Conservation (phyloP, 2,113 vertebrate species). For the Copsychus sechellarum region DNA sequence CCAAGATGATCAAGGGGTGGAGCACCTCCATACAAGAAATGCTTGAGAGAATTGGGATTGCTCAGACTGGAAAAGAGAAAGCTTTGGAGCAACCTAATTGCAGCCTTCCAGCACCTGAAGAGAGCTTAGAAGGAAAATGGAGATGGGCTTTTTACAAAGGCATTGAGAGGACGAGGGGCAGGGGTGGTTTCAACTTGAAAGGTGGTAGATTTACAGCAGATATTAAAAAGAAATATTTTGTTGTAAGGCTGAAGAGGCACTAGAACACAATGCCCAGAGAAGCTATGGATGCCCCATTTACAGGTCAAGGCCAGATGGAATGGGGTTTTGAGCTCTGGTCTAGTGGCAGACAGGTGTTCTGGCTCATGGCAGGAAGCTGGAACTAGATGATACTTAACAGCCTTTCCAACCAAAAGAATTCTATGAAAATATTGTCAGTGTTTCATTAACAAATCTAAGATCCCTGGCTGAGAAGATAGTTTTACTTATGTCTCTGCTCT, state of each 20-base stretch:
- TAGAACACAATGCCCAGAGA: neutral
- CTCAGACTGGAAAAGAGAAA: neutral
- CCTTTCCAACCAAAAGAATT: neutral
- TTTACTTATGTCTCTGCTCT: neutral
- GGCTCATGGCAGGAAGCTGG: neutral
- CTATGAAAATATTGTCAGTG: neutral
- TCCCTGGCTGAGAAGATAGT: neutral
- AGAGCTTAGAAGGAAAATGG: neutral
- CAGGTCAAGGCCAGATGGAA: neutral
- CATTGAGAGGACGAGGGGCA: neutral
- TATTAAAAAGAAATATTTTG: neutral
- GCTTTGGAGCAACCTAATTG: neutral
- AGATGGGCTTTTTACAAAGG: neutral
- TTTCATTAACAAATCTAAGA: neutral
- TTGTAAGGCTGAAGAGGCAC: neutral
- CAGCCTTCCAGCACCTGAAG: neutral
- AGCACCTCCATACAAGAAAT: neutral
- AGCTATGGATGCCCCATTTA: neutral
- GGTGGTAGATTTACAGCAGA: too few relatives aligned
- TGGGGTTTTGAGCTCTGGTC: neutral
- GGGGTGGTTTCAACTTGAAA: neutral
- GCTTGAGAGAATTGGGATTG: neutral
- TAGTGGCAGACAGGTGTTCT: neutral
- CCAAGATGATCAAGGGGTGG: neutral
- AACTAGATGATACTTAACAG: neutral